Percentiles rank a stretch among this genome's conserved stretches.
Evolutionary conservation across 2,888 invertebrate genomes (phyloP).

Genomic region (Silvanus unidentatus): DNA sequence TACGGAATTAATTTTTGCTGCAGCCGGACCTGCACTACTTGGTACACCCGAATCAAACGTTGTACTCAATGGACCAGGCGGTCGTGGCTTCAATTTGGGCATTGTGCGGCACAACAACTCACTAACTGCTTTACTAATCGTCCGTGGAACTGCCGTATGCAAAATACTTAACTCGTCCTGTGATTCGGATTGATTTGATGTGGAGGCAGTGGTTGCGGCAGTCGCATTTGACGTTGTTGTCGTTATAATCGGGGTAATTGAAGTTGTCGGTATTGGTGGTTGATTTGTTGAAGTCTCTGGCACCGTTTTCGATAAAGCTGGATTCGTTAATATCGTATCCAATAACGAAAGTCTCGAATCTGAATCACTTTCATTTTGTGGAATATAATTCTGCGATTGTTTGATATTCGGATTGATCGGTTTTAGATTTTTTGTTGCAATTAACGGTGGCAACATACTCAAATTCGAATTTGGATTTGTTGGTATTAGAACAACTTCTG

Average conservation of each 20-base stretch:
- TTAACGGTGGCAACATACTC: slow-evolving; percentile 23
- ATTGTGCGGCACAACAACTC: slow-evolving; percentile 34
- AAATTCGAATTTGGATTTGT: slow-evolving; percentile 30
- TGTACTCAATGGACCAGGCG: slow-evolving; percentile 46
- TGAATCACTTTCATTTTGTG: slow-evolving; percentile 18
- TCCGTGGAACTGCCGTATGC: slow-evolving; percentile 33
- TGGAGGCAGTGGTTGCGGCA: slow-evolving; percentile 3
- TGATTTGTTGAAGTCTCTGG: background rate
- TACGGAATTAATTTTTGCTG: slow-evolving; percentile 40
- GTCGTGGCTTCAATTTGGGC: slow-evolving; percentile 46
- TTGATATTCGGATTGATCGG: slow-evolving; percentile 20
- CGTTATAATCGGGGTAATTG: background rate
- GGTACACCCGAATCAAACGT: slow-evolving; percentile 40
- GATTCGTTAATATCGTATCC: background rate
- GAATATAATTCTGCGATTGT: slow-evolving; percentile 39
- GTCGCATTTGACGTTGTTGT: background rate
- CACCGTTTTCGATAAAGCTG: slow-evolving; percentile 1
- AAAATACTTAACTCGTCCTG: slow-evolving; percentile 29
- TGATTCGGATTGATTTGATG: slow-evolving; percentile 15
- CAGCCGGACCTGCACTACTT: slow-evolving; percentile 38
- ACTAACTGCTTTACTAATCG: slow-evolving; percentile 33
- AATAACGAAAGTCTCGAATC: background rate
- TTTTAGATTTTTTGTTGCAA: background rate
- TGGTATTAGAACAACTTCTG: slow-evolving; percentile 23
- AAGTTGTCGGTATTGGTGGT: background rate